Conservation (phyloP, 2,113 vertebrate species). For the Martes martes region DNA sequence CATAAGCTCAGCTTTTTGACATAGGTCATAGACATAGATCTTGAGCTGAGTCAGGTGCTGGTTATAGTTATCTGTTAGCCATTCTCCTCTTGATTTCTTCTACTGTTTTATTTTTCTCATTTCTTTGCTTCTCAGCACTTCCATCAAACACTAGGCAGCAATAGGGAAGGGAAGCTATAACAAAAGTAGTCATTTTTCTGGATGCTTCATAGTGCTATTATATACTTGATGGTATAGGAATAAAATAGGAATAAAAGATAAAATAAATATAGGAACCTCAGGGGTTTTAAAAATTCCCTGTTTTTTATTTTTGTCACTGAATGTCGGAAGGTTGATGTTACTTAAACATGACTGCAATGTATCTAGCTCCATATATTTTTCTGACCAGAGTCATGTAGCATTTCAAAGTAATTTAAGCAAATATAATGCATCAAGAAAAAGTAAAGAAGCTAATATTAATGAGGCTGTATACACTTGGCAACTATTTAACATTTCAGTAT, state of each 20-base stretch:
- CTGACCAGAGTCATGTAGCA: neutral
- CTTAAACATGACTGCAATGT: neutral
- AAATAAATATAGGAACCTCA: neutral
- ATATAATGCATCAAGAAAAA: neutral
- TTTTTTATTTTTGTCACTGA: neutral
- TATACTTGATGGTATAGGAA: neutral
- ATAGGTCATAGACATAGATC: neutral
- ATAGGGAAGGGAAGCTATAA: neutral
- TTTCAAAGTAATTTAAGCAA: constrained; percentile 34
- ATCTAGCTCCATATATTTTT: neutral
- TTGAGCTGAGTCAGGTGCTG: neutral
- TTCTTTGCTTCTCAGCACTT: neutral
- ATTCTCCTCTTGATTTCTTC: neutral
- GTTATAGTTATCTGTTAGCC: neutral
- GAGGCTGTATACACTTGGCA: neutral
- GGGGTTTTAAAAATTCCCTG: neutral
- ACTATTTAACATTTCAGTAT: neutral
- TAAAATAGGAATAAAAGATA: neutral
- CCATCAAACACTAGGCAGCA: neutral
- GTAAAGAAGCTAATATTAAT: neutral
- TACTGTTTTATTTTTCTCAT: neutral
- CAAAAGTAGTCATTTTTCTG: neutral
- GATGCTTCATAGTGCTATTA: neutral
- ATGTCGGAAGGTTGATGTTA: neutral
- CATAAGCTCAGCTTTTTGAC: too few relatives aligned